A percentile compares a stretch with the other conserved stretches of the same genome.
These are phyloP conservation scores for Sycophaga agraensis DNA, from an alignment of 1,140 invertebrate species.

Conservation along the genomic window DNA sequence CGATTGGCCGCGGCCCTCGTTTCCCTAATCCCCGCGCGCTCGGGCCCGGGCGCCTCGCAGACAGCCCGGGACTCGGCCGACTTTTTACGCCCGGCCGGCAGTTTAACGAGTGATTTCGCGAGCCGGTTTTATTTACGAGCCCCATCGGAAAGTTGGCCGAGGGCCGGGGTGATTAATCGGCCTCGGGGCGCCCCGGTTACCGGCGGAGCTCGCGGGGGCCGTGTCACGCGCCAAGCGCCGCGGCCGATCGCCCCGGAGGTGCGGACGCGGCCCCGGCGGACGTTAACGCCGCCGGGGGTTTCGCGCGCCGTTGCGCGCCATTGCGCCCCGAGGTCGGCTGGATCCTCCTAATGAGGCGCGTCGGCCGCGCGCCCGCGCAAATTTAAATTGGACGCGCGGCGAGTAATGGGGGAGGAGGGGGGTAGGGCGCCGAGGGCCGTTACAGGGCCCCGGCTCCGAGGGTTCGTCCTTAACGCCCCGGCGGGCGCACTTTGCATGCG, in stretches of 20 bases:
- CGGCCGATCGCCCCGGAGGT: no score
- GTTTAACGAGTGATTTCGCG: constrained; percentile 15
- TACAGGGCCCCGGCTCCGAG: constrained; percentile 29
- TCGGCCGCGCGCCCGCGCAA: background rate
- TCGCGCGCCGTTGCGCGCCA: constrained; percentile 11
- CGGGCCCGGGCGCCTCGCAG: no score
- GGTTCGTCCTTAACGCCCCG: constrained; percentile 37
- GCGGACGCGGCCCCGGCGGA: no score
- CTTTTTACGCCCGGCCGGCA: constrained; percentile 14
- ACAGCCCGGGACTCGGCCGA: constrained; percentile 5
- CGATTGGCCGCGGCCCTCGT: no score
- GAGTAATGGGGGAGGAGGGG: no score
- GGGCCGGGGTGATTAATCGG: no score
- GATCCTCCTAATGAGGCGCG: constrained; percentile 33
- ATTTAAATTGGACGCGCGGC: no score
- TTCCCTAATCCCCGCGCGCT: no score
- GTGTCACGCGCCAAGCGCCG: no score
- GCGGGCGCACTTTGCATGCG: no score
- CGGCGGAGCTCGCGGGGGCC: no score
- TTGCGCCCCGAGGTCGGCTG: constrained; percentile 31
- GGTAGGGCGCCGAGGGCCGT: constrained; percentile 19
- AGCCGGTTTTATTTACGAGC: constrained; percentile 24
- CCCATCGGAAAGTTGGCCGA: constrained; percentile 13
- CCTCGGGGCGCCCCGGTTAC: no score
- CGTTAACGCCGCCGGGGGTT: constrained; percentile 31